Percentiles rank a stretch among this genome's conserved stretches.
Evolutionary conservation across 2,888 invertebrate genomes (phyloP).

Genomic region (Cerastoderma edule): DNA sequence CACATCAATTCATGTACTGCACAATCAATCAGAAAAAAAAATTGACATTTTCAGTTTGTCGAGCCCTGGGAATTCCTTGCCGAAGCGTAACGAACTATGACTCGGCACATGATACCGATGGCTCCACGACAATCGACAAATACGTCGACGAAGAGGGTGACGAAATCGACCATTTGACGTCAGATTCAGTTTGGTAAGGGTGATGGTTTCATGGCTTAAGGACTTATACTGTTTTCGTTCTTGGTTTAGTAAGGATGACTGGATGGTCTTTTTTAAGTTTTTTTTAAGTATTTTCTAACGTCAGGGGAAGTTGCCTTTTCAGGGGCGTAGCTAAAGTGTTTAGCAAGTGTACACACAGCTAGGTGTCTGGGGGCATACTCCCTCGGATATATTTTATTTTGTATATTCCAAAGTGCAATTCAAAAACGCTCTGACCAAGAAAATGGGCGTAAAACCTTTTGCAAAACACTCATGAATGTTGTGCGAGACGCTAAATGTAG

Average conservation of each 20-base stretch:
- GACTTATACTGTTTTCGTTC: background rate
- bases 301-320: background rate
- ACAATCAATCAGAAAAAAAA: background rate
- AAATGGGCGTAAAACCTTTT: too few species aligned
- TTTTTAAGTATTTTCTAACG: background rate
- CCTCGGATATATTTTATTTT: too few species aligned
- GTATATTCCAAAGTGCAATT: too few species aligned
- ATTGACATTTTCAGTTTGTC: conserved; percentile 87
- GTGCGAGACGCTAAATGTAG: too few species aligned
- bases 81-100: conserved; percentile 94
- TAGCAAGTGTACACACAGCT: too few species aligned
- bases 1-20: background rate
- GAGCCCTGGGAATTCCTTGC: conserved; percentile 94
- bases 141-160: conserved; percentile 5
- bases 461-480: too few species aligned
- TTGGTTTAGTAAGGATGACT: background rate
- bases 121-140: conserved; percentile 92
- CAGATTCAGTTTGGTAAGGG: conserved; percentile 4
- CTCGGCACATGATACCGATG: conserved; percentile 98
- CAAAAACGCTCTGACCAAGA: too few species aligned
- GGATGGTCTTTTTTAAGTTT: background rate
- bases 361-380: too few species aligned
- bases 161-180: conserved; percentile 20
- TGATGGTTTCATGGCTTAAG: background rate
- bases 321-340: background rate